Base-by-base conservation (phyloP, 2,888 invertebrate genomes). In the Meliscaeva auricollis region DNA sequence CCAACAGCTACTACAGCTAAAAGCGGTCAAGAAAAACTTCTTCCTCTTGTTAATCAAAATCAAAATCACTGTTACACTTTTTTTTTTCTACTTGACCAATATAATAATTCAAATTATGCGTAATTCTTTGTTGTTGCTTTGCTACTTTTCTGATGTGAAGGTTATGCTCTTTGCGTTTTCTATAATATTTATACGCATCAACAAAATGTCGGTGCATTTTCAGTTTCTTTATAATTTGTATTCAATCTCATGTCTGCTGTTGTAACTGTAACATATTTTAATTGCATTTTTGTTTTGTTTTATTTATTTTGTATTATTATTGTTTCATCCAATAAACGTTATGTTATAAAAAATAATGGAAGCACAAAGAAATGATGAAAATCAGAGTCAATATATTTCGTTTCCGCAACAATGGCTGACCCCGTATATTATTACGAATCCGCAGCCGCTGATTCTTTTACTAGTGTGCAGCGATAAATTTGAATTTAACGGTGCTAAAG, bases 401-500 rank as follows among this genome's bases (percentile, higher is more conserved):
- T 79, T 79, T 84, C 83, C 83, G 83, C 79, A 70, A 84, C 69
- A 84, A 70, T 70, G 38, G 58, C 52, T 83, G 74, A 74, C 83
- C 69, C 58, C 73, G n/a, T 68, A 48, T 9, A 15, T 11, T 41
- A 22, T 30, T 58, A 56, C 41, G 38, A 70, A 62, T 11, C 15
- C 30, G 32, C 58, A 35, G 15, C 8, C 9, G 6, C 15, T 15
- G 54, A 26, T 26, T 26, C 26, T 26, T 2, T 2, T 48, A n/a
- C n/a, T n/a, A n/a, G 13, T n/a, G 26, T 22, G 17, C 35, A 1
- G n/a, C 50, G 15, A 5, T 50, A 15, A 52, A 44, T 60, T 73
- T 38, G 68, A 68, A 44, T 77, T 64, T 84, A 84, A 84, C 83
- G 75, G 79, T 84, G 74, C 69, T 70, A 52, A 79, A 79, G 83